These are phyloP conservation scores for Dendrocincla fuliginosa DNA, from an alignment of 2,797 vertebrate genomes.

Conservation along the genomic window DNA sequence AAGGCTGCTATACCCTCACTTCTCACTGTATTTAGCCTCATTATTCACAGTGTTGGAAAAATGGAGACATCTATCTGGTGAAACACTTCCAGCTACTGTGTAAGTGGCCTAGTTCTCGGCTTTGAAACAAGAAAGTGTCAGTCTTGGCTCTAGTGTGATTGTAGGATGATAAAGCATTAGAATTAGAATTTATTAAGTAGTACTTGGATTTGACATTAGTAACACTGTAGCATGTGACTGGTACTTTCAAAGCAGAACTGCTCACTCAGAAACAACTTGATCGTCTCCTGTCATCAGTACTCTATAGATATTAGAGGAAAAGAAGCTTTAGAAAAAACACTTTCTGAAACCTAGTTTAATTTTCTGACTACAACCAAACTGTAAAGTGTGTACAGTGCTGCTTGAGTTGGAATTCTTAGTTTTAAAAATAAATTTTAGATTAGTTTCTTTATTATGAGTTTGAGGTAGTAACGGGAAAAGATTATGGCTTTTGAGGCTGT, in stretches of 20 bases:
- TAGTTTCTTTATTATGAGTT: background rate
- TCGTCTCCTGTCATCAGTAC: background rate
- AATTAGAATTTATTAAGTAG: background rate
- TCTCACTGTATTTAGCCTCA: background rate
- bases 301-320: background rate
- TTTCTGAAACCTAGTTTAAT: background rate
- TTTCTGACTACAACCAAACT: background rate
- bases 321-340: background rate
- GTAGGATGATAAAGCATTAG: background rate
- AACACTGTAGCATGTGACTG: background rate
- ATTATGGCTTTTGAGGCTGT: background rate
- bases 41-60: conserved; percentile 36
- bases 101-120: background rate
- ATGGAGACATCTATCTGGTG: conserved; percentile 22
- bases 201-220: background rate
- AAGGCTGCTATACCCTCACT: conserved; percentile 6
- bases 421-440: background rate
- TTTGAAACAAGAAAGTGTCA: conserved; percentile 23
- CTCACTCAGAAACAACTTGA: background rate
- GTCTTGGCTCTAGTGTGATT: background rate
- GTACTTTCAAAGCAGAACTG: background rate
- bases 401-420: conserved; percentile 2
- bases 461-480: background rate
- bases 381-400: background rate
- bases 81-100: conserved; percentile 35